Base-by-base conservation (phyloP, 2,888 invertebrate genomes). In the Ophonus ardosiacus region DNA sequence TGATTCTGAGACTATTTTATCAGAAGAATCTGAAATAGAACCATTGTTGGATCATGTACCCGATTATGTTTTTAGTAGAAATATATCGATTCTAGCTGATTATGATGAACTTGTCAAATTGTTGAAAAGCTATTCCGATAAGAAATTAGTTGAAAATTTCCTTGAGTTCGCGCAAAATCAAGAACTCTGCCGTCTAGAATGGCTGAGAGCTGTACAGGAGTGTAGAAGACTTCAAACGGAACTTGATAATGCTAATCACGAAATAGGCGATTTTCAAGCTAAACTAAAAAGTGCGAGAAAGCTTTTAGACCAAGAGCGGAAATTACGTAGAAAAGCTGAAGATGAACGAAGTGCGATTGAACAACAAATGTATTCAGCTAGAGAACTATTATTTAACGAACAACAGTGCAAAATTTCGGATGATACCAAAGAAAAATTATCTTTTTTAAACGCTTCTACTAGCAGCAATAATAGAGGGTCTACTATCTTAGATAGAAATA, bases 261-360 rank as follows among this genome's bases (percentile, higher is more conserved):
- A 96, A 68, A 94, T 95, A 85, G 93, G 94, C 4, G 95, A 95
- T 88, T 93, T 97, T 88, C 96, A 97, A 88, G 94, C 95, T 3
- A 97, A 97, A 90, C 93, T 98, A 86, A 95, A 95, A 87, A 96
- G 96, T 90, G 97, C 97, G 0, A 93, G 97, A 82, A 95, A 95
- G 87, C 92, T 97, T 59, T 92, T 97, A 0, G 97, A 97, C 88
- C 94, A 95, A 86, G 97, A 98, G 89, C 96, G 95, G 88, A 94
- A 94, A 86, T 94, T 94, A 81, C 92, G 96, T 17, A 93, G 94
- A 93, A 74, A 93, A 88, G 94, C 94, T 0, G 94, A 96, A 90
- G 93, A 95, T 96, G 71, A 74, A 10, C 43, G 40, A 8, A 21
- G 13, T 5, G 8, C 17, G 18, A 40, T 74, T 18, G 43, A 96